Evolutionary conservation across 2,113 vertebrate species (phyloP).

Genomic region (Calcarius ornatus): DNA sequence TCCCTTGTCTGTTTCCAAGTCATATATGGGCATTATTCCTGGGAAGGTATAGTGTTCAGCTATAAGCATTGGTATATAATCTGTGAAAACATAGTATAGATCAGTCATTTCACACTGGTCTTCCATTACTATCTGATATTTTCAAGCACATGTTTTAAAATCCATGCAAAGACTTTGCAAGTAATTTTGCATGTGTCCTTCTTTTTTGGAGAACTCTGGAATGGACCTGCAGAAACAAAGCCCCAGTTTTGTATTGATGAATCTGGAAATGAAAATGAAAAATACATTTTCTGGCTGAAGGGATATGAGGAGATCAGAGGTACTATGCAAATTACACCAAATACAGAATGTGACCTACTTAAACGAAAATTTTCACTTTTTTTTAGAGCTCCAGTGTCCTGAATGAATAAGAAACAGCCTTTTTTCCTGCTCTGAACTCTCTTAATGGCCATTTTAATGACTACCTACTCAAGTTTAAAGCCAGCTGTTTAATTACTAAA

Average conservation of each 20-base stretch:
- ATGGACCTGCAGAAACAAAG: not conserved
- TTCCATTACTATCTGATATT: not conserved
- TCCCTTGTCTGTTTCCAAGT: not conserved
- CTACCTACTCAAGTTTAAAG: not conserved
- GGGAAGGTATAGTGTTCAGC: not conserved
- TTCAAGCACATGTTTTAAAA: not conserved
- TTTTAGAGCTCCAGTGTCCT: not conserved
- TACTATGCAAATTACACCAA: not conserved
- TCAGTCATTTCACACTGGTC: not conserved
- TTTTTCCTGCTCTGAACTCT: not conserved
- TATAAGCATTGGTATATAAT: not conserved
- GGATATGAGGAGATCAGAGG: not conserved
- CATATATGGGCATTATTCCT: not conserved
- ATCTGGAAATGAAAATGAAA: not conserved
- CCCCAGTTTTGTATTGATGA: fast-evolving
- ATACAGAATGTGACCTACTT: not conserved
- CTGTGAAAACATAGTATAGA: not conserved
- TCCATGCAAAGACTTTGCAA: not conserved
- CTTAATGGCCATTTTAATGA: not conserved
- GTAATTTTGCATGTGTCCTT: not conserved
- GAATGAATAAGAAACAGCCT: not conserved
- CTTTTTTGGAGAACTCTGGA: not conserved
- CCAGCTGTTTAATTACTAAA: not conserved
- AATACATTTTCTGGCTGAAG: not conserved
- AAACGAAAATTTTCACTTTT: not conserved